Conservation (phyloP, 2,113 vertebrate genomes). For the Prinia subflava region DNA sequence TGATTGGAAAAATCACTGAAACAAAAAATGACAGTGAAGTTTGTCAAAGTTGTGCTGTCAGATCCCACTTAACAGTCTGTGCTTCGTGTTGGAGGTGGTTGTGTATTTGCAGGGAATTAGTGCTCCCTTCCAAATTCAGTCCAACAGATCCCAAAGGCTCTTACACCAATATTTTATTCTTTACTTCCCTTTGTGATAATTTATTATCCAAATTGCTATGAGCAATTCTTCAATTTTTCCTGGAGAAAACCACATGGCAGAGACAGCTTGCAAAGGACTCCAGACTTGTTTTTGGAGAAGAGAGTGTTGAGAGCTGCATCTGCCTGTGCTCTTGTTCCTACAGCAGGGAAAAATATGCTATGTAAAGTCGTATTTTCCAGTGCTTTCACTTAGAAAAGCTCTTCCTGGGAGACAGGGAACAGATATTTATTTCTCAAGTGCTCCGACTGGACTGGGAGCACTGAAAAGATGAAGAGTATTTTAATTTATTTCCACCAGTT, state of each 20-base stretch:
- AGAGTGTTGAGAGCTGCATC: neutral
- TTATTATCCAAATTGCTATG: accelerated
- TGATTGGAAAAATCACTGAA: too few species aligned
- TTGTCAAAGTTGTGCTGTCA: neutral
- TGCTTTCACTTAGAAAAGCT: neutral
- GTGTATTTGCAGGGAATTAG: neutral
- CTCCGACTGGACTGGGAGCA: neutral
- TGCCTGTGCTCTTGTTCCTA: neutral
- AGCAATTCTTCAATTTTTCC: neutral
- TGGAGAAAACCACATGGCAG: accelerated
- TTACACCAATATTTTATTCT: neutral
- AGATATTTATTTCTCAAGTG: accelerated
- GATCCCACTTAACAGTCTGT: accelerated
- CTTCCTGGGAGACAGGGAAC: neutral
- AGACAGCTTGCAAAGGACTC: neutral
- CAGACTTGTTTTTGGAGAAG: neutral
- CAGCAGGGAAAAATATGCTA: accelerated
- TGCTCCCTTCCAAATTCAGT: neutral
- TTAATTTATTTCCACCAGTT: neutral
- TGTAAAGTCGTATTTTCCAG: accelerated
- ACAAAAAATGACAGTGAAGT: accelerated
- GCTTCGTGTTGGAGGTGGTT: neutral
- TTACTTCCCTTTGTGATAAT: neutral
- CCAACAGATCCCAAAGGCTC: neutral
- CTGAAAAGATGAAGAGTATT: neutral